Percentiles rank a stretch among this genome's conserved stretches.
These are phyloP conservation scores for Leucosticte australis DNA, from an alignment of 2,113 vertebrate species.

Conservation along the genomic window DNA sequence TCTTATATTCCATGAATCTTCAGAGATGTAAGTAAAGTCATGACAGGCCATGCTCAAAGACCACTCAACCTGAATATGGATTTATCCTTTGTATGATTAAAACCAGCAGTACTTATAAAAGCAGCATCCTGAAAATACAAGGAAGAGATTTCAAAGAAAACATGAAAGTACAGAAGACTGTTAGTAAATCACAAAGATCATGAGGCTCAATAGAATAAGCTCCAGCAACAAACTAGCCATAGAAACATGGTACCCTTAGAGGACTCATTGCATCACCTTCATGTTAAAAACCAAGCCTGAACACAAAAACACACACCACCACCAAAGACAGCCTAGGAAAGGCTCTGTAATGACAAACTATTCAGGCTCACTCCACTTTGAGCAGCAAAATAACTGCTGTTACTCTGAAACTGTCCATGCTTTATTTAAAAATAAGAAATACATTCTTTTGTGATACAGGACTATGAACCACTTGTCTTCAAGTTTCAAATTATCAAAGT, in stretches of 20 bases:
- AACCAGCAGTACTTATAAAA: not conserved
- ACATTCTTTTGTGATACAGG: not conserved
- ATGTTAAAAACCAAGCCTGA: not conserved
- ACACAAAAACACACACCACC: fast-evolving
- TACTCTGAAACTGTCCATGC: not conserved
- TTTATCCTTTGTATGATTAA: not conserved
- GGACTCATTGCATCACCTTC: not conserved
- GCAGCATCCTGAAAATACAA: not conserved
- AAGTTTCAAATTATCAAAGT: not conserved
- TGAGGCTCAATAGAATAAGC: not conserved
- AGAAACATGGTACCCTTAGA: not conserved
- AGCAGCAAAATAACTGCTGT: not conserved
- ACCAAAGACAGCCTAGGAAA: not conserved
- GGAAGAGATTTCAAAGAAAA: not conserved
- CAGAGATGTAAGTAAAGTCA: not conserved
- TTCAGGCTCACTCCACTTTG: not conserved
- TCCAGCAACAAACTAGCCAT: not conserved
- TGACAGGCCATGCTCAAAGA: not conserved
- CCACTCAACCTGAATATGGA: not conserved
- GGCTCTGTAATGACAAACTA: not conserved
- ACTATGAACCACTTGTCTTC: not conserved
- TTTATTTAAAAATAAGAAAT: not conserved
- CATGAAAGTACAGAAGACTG: not conserved
- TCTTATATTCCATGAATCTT: not conserved
- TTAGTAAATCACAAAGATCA: not conserved